Conservation (phyloP, 2,113 vertebrate genomes). For the Spheniscus mendiculus region DNA sequence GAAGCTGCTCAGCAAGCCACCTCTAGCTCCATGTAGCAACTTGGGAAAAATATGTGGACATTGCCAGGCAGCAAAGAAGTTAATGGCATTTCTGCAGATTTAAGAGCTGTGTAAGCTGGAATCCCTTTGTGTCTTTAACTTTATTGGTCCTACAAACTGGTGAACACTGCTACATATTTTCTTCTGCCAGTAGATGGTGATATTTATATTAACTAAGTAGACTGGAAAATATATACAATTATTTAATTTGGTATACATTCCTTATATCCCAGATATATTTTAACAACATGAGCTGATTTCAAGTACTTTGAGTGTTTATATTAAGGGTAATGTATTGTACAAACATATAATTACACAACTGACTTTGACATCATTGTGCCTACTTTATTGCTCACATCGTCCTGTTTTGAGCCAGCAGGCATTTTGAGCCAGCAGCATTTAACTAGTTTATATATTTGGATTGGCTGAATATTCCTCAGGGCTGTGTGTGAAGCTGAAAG, state of each 20-base stretch:
- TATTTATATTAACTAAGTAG: conserved; percentile 26
- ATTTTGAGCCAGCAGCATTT: not conserved
- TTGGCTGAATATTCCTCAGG: not conserved
- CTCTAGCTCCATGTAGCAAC: not conserved
- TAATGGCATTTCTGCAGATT: not conserved
- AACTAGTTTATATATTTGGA: not conserved
- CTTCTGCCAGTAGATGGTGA: conserved; percentile 52
- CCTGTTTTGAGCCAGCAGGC: not conserved
- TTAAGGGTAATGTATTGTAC: not conserved
- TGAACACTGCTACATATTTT: not conserved
- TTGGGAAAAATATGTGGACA: not conserved
- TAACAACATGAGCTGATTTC: not conserved
- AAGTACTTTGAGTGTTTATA: not conserved
- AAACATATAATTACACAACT: not conserved
- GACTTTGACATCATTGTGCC: not conserved
- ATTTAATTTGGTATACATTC: not conserved
- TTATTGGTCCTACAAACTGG: conserved; percentile 19
- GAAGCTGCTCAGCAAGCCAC: not conserved
- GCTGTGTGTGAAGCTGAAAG: not conserved
- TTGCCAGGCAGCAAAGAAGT: not conserved
- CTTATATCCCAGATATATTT: not conserved
- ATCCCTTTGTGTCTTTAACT: conserved; percentile 1
- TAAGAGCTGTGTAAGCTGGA: not conserved
- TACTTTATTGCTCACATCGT: not conserved
- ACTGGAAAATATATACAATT: not conserved